Evolutionary conservation across 1,140 invertebrate species (phyloP).

Genomic region (Lerema accius): DNA sequence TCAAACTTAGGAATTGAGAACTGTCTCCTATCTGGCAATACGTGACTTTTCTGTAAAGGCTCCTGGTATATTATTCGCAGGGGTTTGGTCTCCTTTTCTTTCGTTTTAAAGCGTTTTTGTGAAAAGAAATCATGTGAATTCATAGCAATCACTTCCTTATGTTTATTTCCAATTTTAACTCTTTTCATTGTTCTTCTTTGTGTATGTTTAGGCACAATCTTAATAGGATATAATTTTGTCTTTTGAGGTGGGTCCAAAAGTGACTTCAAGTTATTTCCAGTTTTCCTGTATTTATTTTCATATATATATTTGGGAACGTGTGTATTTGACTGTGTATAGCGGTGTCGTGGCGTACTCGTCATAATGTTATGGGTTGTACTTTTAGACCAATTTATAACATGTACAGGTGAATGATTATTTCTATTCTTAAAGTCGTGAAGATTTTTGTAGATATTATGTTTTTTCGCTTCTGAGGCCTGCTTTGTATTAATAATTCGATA

Average conservation of each 20-base stretch:
- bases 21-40: conserved; percentile 31
- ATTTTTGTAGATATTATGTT: no score
- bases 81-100: conserved; percentile 1
- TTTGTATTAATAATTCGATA: no score
- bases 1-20: conserved; percentile 47
- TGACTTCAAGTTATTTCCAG: conserved; percentile 3
- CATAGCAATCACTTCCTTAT: conserved; percentile 41
- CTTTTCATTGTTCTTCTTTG: conserved; percentile 46
- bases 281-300: conserved; percentile 21
- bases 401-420: no score
- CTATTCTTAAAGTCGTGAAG: no score
- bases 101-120: conserved; percentile 35
- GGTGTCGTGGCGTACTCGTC: no score
- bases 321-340: not conserved
- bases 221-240: conserved; percentile 46
- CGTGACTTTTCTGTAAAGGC: conserved; percentile 14
- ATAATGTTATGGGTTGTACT: no score
- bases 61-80: not conserved
- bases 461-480: no score
- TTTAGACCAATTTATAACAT: no score
- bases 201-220: conserved; percentile 29
- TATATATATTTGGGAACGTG: not conserved
- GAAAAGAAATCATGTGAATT: conserved; percentile 54
- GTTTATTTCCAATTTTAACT: conserved; percentile 41
- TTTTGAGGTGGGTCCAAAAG: conserved; percentile 44